Evolutionary conservation across 2,113 vertebrate genomes (phyloP).

Genomic region (Macrotus californicus): DNA sequence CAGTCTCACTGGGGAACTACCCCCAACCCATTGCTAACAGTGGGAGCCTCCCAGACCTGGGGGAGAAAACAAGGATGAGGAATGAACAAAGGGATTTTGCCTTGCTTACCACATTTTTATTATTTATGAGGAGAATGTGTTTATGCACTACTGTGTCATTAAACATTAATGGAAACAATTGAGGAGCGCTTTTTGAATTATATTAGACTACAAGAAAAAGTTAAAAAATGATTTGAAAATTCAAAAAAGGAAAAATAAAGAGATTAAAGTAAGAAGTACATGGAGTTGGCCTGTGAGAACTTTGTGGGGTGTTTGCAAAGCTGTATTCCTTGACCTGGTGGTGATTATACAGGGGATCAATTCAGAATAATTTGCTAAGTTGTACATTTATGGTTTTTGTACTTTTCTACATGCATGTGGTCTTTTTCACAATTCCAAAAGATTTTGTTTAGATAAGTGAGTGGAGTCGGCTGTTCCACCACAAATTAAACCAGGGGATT

Average conservation of each 20-base stretch:
- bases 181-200: neutral
- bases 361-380: neutral
- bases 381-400: neutral
- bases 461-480: neutral
- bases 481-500: neutral
- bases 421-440: neutral
- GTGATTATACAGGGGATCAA: neutral
- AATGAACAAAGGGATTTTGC: neutral
- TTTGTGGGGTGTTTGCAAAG: neutral
- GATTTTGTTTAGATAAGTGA: neutral
- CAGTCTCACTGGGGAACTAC: too few relatives aligned
- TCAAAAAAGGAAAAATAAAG: neutral
- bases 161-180: neutral
- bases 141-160: neutral
- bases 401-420: neutral
- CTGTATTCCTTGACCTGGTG: neutral
- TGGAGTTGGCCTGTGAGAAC: too few relatives aligned
- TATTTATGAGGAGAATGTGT: neutral
- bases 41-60: neutral
- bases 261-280: neutral
- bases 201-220: neutral
- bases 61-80: too few relatives aligned
- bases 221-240: neutral
- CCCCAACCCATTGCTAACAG: accelerated
- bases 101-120: neutral